phyloP scores from a whole-genome alignment of 2,797 vertebrate genomes.

The Artibeus jamaicensis region DNA sequence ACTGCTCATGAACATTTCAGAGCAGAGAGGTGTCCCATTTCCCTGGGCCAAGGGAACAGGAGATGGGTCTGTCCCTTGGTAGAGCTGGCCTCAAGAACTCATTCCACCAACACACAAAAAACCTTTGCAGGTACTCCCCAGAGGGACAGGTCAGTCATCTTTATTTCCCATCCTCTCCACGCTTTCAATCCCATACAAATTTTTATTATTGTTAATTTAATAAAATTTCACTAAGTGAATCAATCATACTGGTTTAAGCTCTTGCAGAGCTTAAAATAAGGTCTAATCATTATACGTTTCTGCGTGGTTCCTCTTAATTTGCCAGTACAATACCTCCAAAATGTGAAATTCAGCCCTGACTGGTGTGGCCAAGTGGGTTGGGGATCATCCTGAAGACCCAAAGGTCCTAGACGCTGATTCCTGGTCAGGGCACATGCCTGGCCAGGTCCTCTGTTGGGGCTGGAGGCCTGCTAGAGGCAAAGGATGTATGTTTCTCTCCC shows the following conservation, averaged over 20 bases:
- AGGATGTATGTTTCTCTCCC: background rate
- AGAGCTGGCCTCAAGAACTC: background rate
- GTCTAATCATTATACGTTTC: background rate
- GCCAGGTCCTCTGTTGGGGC: background rate
- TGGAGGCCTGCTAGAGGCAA: background rate
- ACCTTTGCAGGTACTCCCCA: background rate
- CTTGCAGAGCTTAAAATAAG: slow-evolving; percentile 29
- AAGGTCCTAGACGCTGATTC: background rate
- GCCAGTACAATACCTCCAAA: background rate
- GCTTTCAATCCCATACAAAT: background rate
- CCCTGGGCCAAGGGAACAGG: slow-evolving; percentile 47
- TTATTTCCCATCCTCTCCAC: background rate
- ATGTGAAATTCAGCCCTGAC: background rate
- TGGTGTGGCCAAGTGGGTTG: background rate
- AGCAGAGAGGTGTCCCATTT: slow-evolving; percentile 82
- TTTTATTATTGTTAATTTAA: background rate
- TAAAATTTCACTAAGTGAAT: slow-evolving; percentile 9
- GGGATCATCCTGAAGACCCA: background rate
- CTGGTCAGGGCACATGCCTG: background rate
- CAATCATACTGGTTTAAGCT: background rate
- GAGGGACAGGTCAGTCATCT: background rate
- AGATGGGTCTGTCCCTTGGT: background rate
- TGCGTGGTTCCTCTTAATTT: background rate
- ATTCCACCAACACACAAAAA: background rate
- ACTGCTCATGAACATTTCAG: slow-evolving; percentile 86